Base-by-base conservation (phyloP, 2,888 invertebrate species). In the Plebejus melissa region DNA sequence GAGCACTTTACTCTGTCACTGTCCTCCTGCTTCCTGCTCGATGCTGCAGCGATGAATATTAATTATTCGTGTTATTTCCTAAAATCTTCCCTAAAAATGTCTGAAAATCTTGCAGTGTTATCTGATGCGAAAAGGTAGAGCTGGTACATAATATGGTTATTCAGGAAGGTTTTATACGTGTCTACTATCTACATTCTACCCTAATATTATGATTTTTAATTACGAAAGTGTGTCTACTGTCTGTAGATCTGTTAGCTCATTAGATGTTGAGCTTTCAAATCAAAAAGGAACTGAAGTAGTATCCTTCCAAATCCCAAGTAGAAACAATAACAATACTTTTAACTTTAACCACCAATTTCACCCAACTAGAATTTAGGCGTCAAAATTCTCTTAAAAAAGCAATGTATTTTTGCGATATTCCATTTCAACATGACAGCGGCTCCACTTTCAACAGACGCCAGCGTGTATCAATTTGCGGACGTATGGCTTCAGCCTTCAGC, bases 1-100 rank as follows among this genome's bases (percentile, higher is more conserved):
- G 65, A 36, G 32, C 65, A 65, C 32, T 65, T 36, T 32, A 32
- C 32, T 32, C 13, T 11, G 32, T 13, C 65, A 65, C 32, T 36
- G 32, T 32, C 32, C 13, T 13, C 50, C 54, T 54, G 54, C 50
- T 1, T 4, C 50, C 50, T 13, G 13, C 54, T 54, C 54, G 13
- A 54, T 13, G 32, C 32, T 36, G 16, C 60, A 60, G 60, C 60
- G 60, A 65, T 65, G 32, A 65, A 65, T 36, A 65, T 65, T 65
- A 32, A 65, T 65, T 36, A 36, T 13, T 65, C 28, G 11, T 9
- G 60, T 65, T 36, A 13, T 65, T 65, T 32, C 65, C 32, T 36
- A 65, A 65, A 65, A 65, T 13, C 65, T 5, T 13, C 1, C 32
- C 1, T 11, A 60, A 60, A 58, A 60, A 60, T 22, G 58, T 5